phyloP scores from a whole-genome alignment of 2,888 invertebrate species.

The Cybosia mesomella region DNA sequence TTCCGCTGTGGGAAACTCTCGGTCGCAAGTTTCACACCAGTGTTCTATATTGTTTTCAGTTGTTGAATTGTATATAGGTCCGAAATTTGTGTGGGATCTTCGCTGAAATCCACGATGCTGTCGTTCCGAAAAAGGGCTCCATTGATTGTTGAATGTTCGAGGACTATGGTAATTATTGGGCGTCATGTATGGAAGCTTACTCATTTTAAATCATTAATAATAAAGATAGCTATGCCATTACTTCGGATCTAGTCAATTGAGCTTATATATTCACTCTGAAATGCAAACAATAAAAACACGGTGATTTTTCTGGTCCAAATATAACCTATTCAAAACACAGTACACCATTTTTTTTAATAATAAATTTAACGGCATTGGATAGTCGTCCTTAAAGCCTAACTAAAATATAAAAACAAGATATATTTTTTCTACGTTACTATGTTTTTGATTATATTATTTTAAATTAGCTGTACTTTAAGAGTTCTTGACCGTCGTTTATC shows the following conservation, averaged over 20 bases:
- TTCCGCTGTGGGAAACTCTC: slow-evolving; percentile 88
- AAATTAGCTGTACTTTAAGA: no score
- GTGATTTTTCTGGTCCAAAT: no score
- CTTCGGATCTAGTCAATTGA: not conserved
- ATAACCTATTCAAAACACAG: no score
- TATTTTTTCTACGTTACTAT: no score
- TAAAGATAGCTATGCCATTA: no score
- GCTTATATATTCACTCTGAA: not conserved
- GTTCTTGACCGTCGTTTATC: no score
- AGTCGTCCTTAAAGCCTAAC: no score
- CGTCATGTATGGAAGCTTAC: slow-evolving; percentile 39
- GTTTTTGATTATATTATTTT: no score
- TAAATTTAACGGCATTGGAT: no score
- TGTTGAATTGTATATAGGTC: slow-evolving; percentile 23
- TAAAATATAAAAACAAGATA: no score
- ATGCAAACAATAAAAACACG: not conserved
- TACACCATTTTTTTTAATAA: no score
- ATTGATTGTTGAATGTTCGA: slow-evolving; percentile 42
- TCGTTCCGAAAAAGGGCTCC: slow-evolving; percentile 46
- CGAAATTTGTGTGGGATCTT: slow-evolving; percentile 32
- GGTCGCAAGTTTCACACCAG: slow-evolving; percentile 94
- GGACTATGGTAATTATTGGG: slow-evolving; percentile 40
- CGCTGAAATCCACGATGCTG: slow-evolving; percentile 31
- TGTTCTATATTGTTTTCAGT: slow-evolving; percentile 61
- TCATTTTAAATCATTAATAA: slow-evolving; percentile 38